Conservation (phyloP, 1,140 invertebrate species). For the Aleiodes sp. region DNA sequence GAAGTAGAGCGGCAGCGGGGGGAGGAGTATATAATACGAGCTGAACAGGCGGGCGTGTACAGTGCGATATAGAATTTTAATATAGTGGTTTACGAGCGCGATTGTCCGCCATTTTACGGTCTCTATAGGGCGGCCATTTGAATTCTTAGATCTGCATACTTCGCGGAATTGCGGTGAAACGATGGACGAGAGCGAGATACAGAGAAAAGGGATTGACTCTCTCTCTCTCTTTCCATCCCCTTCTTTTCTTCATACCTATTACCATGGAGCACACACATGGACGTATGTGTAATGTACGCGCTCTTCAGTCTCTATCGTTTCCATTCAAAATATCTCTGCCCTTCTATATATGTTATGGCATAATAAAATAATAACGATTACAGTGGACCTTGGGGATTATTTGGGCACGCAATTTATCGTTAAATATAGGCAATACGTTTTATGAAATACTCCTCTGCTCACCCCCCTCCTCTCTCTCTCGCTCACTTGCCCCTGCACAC, state of each 20-base stretch:
- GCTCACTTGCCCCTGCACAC: neutral
- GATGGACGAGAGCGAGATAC: constrained; percentile 27
- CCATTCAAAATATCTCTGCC: constrained; percentile 32
- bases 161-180: constrained; percentile 60
- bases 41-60: constrained; percentile 29
- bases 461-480: too few species aligned
- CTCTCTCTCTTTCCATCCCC: constrained; percentile 5
- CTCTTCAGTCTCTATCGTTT: constrained; percentile 17
- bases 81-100: constrained; percentile 67
- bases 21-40: constrained; percentile 13
- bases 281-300: constrained; percentile 10
- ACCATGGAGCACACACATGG: neutral
- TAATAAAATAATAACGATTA: constrained; percentile 61
- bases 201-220: constrained; percentile 17
- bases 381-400: constrained; percentile 24
- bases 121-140: constrained; percentile 62
- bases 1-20: neutral
- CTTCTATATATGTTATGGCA: constrained; percentile 54
- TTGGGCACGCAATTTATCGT: constrained; percentile 16
- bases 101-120: constrained; percentile 66
- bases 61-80: constrained; percentile 66
- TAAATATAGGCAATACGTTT: constrained; percentile 26
- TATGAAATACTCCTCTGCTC: constrained; percentile 7
- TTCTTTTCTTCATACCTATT: constrained; percentile 31
- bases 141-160: constrained; percentile 68